phyloP scores from a whole-genome alignment of 1,140 invertebrate species.

The Papilio dardanus region DNA sequence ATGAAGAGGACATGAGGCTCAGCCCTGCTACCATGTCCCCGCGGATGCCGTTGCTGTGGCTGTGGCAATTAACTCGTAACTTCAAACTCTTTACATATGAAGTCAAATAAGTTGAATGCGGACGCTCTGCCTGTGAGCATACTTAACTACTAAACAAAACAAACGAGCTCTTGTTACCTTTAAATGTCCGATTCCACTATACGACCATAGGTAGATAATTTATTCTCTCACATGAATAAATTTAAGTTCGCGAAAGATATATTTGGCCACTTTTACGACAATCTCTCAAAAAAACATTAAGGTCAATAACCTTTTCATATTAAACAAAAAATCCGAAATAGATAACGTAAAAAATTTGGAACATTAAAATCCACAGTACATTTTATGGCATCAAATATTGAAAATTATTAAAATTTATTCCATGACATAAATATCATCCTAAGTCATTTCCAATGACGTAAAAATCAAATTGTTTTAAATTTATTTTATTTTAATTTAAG shows the following conservation, averaged over 20 bases:
- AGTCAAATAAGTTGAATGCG: too few relatives aligned
- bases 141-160: not conserved
- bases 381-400: constrained; percentile 20
- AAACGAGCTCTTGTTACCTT: not conserved
- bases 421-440: constrained; percentile 10
- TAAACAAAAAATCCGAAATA: constrained; percentile 19
- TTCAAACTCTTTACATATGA: too few relatives aligned
- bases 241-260: constrained; percentile 5
- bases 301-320: constrained; percentile 21
- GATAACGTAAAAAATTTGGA: constrained; percentile 23
- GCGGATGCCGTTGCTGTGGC: too few relatives aligned
- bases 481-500: not conserved
- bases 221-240: constrained; percentile 23
- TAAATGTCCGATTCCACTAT: not conserved
- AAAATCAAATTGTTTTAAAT: not conserved
- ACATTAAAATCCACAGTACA: constrained; percentile 22
- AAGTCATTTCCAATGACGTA: constrained; percentile 5
- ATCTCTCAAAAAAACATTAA: constrained; percentile 12
- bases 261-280: constrained; percentile 18
- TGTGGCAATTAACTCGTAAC: too few relatives aligned
- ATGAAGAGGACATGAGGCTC: too few relatives aligned
- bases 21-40: too few relatives aligned
- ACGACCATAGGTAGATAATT: constrained; percentile 33
- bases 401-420: constrained; percentile 24
- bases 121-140: too few relatives aligned